phyloP scores from a whole-genome alignment of 2,888 invertebrate species.

The Netelia fuscicornis region DNA sequence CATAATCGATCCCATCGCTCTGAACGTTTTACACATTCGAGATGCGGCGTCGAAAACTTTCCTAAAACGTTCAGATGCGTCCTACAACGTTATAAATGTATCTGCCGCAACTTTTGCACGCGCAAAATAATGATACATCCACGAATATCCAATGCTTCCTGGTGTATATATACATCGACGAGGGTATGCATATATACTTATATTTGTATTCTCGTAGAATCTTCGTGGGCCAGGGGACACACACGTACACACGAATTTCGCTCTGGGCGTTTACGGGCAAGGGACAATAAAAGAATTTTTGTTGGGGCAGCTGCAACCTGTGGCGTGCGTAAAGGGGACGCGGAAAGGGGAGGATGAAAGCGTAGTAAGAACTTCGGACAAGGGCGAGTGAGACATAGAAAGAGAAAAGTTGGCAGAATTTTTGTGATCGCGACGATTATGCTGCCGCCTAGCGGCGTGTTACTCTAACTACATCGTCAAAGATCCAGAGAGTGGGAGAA shows the following conservation, averaged over 20 bases:
- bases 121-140: constrained; percentile 27
- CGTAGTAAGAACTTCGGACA: constrained; percentile 42
- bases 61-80: not conserved
- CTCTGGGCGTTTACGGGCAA: constrained; percentile 43
- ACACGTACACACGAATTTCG: constrained; percentile 24
- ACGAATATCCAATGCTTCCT: constrained; percentile 14
- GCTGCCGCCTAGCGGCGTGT: not conserved
- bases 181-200: constrained; percentile 1
- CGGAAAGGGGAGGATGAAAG: constrained; percentile 49
- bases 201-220: not conserved
- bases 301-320: constrained; percentile 78
- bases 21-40: not conserved
- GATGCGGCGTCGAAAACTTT: not conserved
- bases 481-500: not conserved
- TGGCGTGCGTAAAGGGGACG: constrained; percentile 68
- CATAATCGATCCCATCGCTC: not conserved
- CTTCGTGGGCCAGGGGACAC: not conserved
- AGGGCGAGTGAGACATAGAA: not conserved
- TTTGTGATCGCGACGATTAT: not conserved
- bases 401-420: not conserved
- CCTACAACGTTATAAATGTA: not conserved
- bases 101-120: constrained; percentile 11
- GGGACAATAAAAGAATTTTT: constrained; percentile 76
- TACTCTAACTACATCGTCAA: constrained; percentile 11
- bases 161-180: constrained; percentile 4